A percentile compares a stretch with the other conserved stretches of the same genome.
Evolutionary conservation across 2,113 vertebrate genomes (phyloP).

Genomic region (Dromaius novaehollandiae): DNA sequence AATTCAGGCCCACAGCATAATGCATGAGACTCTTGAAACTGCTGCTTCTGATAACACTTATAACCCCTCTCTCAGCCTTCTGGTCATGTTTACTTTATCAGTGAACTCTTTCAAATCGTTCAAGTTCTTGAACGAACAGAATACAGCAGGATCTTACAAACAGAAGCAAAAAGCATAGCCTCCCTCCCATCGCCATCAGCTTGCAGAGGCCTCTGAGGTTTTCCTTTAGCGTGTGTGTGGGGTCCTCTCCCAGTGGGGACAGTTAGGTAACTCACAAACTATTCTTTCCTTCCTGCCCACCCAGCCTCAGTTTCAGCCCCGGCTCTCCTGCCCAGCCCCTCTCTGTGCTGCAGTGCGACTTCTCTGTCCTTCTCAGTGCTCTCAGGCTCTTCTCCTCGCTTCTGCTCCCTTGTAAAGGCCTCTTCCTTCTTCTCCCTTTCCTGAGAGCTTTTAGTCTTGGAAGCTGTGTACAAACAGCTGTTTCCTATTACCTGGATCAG

Average conservation of each 20-base stretch:
- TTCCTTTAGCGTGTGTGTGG: background rate
- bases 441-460: background rate
- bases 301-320: too few species aligned
- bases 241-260: background rate
- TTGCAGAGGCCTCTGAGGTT: background rate
- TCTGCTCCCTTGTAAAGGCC: background rate
- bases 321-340: background rate
- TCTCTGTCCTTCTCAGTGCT: background rate
- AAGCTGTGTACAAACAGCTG: background rate
- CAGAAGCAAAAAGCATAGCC: background rate
- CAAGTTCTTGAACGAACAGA: background rate
- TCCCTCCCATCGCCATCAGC: background rate
- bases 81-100: background rate
- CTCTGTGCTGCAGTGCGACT: background rate
- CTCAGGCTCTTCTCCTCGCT: background rate
- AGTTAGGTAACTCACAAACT: background rate
- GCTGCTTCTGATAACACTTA: background rate
- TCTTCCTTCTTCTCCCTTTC: background rate
- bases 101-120: background rate
- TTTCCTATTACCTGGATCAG: background rate
- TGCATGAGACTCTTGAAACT: background rate
- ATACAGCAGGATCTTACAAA: background rate
- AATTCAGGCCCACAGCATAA: background rate
- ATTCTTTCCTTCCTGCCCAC: background rate
- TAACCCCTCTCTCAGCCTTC: background rate